A percentile compares a stretch with the other conserved stretches of the same genome.
Evolutionary conservation across 2,797 vertebrate species (phyloP).

Genomic region (Oreortyx pictus): DNA sequence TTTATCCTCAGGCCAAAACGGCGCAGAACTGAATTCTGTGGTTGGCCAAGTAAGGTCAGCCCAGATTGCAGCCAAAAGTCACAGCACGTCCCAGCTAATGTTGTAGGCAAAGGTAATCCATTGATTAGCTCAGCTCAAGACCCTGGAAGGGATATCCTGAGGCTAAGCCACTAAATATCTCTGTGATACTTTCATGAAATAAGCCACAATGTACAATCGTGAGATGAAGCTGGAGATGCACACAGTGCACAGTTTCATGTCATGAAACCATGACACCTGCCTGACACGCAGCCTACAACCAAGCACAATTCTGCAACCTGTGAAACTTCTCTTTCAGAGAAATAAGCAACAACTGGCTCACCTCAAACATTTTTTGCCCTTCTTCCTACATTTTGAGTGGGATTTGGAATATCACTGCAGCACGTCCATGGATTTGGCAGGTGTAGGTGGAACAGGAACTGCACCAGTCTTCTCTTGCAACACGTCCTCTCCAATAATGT

Average conservation of each 20-base stretch:
- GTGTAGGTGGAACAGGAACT: background rate
- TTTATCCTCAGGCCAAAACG: rapidly evolving
- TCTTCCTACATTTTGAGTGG: background rate
- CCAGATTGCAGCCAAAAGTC: background rate
- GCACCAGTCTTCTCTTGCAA: background rate
- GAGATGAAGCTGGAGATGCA: background rate
- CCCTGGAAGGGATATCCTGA: background rate
- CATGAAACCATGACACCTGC: too few species aligned
- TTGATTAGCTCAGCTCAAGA: background rate
- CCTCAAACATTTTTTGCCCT: rapidly evolving
- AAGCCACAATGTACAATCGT: background rate
- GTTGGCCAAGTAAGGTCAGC: background rate
- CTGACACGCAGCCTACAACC: rapidly evolving
- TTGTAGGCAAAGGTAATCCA: background rate
- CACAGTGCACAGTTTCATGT: too few species aligned
- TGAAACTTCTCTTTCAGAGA: background rate
- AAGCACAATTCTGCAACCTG: rapidly evolving
- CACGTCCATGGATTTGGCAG: background rate
- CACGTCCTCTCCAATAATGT: background rate
- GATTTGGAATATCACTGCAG: background rate
- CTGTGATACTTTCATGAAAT: background rate
- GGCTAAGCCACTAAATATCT: background rate
- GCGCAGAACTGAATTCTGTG: background rate
- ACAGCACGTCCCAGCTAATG: background rate
- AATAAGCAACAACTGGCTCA: rapidly evolving